These are phyloP conservation scores for Micromesistius poutassou DNA, from an alignment of 2,797 vertebrate species.

Conservation along the genomic window DNA sequence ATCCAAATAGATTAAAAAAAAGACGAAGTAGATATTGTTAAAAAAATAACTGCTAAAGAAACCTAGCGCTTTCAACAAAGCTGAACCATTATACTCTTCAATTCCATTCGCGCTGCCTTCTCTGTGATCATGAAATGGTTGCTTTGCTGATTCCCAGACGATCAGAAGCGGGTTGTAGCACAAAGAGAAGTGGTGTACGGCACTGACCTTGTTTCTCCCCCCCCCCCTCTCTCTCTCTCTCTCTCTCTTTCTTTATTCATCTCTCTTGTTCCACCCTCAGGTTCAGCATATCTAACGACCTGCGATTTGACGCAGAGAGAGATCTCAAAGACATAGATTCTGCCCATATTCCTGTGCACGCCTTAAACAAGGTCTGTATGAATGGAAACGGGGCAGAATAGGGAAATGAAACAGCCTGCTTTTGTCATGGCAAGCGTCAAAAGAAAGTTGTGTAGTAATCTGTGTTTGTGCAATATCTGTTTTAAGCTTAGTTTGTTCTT, in stretches of 20 bases:
- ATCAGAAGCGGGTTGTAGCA: not conserved
- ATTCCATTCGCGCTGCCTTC: not conserved
- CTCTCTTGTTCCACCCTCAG: slow-evolving; percentile 62
- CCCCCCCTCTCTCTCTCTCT: no score
- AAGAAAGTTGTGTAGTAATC: not conserved
- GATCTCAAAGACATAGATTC: slow-evolving; percentile 96
- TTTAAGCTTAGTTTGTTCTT: not conserved
- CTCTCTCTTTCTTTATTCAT: not conserved
- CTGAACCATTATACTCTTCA: not conserved
- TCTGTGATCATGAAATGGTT: not conserved
- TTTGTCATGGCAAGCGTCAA: not conserved
- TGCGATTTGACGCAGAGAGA: slow-evolving; percentile 95
- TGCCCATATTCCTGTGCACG: slow-evolving; percentile 85
- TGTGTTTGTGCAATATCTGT: not conserved
- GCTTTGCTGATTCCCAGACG: not conserved
- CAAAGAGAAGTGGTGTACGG: not conserved
- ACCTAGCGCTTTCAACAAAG: not conserved
- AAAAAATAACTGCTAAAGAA: not conserved
- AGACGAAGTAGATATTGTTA: not conserved
- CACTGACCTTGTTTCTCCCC: not conserved
- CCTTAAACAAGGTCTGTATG: slow-evolving; percentile 90
- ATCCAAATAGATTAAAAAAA: no score
- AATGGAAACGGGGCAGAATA: not conserved
- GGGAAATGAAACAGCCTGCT: not conserved
- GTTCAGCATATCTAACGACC: slow-evolving; percentile 99